These are phyloP conservation scores for Osmoderma eremita DNA, from an alignment of 2,888 invertebrate genomes.

Conservation along the genomic window DNA sequence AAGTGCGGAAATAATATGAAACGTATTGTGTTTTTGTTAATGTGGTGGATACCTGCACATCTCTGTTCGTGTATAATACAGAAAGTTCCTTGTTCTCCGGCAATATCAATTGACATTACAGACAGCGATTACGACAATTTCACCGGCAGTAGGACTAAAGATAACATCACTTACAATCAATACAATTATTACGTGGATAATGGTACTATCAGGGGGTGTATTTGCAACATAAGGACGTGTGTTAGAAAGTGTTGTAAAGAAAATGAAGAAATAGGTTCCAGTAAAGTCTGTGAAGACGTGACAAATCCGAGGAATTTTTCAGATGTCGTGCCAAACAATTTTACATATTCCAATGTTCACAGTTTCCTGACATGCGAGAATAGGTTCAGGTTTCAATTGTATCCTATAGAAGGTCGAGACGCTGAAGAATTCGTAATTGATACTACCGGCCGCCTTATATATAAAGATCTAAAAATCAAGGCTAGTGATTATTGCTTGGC, in stretches of 20 bases:
- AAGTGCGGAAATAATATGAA: constrained; percentile 18
- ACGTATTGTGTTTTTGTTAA: constrained; percentile 19
- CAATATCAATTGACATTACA: constrained; percentile 26
- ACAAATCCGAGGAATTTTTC: constrained; percentile 7
- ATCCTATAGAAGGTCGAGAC: constrained; percentile 18
- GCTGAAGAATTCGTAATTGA: constrained; percentile 23
- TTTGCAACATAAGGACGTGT: constrained; percentile 39
- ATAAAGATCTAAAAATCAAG: neutral
- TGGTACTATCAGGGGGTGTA: constrained; percentile 33
- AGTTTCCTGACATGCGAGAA: constrained; percentile 10
- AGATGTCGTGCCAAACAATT: constrained; percentile 26
- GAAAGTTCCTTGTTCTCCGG: constrained; percentile 25
- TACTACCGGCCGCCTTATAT: constrained; percentile 9
- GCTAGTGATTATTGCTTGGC: constrained; percentile 32
- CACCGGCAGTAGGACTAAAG: constrained; percentile 24
- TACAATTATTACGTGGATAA: constrained; percentile 30
- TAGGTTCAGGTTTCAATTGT: constrained; percentile 13
- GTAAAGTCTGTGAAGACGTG: constrained; percentile 5
- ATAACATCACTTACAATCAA: constrained; percentile 30
- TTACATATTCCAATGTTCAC: constrained; percentile 5
- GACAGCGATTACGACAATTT: constrained; percentile 23
- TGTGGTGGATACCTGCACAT: constrained; percentile 19
- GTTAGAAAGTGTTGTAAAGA: constrained; percentile 41
- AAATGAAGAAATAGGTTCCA: constrained; percentile 18
- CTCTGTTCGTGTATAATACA: constrained; percentile 1